Conservation (phyloP, 2,888 invertebrate genomes). For the Tridacna gigas region DNA sequence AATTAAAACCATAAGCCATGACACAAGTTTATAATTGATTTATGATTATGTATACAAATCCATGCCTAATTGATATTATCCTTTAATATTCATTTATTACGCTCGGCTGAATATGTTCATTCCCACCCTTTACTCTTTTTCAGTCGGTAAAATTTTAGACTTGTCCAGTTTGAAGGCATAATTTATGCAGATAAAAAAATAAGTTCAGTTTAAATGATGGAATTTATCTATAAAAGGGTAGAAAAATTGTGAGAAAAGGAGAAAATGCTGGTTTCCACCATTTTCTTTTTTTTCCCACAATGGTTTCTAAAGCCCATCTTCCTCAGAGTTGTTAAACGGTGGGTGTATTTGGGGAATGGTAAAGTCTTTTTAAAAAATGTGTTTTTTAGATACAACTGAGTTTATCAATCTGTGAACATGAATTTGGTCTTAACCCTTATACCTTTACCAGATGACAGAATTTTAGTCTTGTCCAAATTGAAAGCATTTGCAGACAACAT, state of each 20-base stretch:
- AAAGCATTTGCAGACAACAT: too few species aligned
- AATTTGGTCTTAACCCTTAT: too few species aligned
- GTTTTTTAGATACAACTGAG: too few species aligned
- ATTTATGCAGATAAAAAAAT: too few species aligned
- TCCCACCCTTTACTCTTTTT: background rate
- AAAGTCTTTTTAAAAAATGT: too few species aligned
- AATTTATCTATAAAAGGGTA: background rate
- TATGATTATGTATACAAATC: slow-evolving; percentile 28
- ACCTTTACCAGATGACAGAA: too few species aligned
- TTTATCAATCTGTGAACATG: too few species aligned
- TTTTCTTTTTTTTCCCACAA: background rate
- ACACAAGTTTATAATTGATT: slow-evolving; percentile 30
- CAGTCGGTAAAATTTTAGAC: background rate
- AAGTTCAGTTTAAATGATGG: background rate
- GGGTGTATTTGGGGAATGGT: too few species aligned
- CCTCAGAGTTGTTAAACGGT: too few species aligned
- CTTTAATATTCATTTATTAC: slow-evolving; percentile 29
- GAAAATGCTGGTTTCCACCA: background rate
- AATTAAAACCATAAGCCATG: slow-evolving; percentile 26
- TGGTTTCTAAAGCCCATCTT: too few species aligned
- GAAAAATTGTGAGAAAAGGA: background rate
- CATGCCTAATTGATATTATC: slow-evolving; percentile 28
- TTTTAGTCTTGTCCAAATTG: too few species aligned
- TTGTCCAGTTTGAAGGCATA: background rate
- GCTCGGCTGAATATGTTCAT: slow-evolving; percentile 21